A percentile compares a stretch with the other conserved stretches of the same genome.
Evolutionary conservation across 2,113 vertebrate species (phyloP).

Genomic region (Sterrhoptilus dennistouni): DNA sequence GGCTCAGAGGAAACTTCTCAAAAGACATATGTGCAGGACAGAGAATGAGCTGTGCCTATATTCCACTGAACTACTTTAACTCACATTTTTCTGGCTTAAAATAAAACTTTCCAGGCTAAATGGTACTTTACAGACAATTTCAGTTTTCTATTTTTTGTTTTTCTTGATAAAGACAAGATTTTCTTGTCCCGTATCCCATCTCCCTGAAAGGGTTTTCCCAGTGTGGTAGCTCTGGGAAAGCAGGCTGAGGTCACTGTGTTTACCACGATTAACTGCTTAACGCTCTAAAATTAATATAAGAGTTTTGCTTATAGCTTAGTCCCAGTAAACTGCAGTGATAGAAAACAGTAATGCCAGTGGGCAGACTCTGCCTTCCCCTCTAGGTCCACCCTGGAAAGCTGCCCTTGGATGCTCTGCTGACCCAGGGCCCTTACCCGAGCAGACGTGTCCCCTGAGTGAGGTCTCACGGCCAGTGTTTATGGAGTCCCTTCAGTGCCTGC

Average conservation of each 20-base stretch:
- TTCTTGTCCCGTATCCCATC: no score
- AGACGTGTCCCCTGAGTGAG: accelerated
- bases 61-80: background rate
- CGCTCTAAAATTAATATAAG: background rate
- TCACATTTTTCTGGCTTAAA: background rate
- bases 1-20: background rate
- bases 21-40: background rate
- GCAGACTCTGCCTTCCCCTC: background rate
- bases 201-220: background rate
- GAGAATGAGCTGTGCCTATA: accelerated
- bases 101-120: background rate
- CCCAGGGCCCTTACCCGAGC: background rate
- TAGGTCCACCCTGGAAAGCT: accelerated
- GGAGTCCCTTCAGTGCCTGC: background rate
- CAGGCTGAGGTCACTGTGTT: background rate
- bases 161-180: background rate
- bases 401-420: background rate
- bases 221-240: background rate
- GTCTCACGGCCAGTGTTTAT: accelerated
- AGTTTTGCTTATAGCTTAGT: background rate
- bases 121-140: background rate
- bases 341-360: background rate
- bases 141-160: background rate
- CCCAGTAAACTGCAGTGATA: background rate
- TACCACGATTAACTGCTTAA: background rate